These are phyloP conservation scores for Sepiola atlantica DNA, from an alignment of 2,888 invertebrate genomes.

Conservation along the genomic window DNA sequence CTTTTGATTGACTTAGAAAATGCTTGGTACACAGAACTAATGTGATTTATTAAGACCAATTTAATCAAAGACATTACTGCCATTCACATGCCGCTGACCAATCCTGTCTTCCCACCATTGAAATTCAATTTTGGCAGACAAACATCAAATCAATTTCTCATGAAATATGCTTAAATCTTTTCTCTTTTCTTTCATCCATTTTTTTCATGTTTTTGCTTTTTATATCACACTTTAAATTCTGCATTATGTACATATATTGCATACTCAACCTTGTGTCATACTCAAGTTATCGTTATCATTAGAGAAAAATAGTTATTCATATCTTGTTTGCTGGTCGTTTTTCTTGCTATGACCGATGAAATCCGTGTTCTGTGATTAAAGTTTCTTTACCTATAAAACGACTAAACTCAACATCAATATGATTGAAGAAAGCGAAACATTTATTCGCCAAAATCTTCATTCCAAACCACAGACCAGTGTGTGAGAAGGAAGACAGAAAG, in stretches of 20 bases:
- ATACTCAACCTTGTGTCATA: too few relatives aligned
- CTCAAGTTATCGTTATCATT: too few relatives aligned
- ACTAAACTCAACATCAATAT: too few relatives aligned
- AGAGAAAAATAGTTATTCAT: too few relatives aligned
- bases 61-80: background rate
- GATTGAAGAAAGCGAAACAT: too few relatives aligned
- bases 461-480: too few relatives aligned
- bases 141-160: slow-evolving; percentile 8
- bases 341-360: too few relatives aligned
- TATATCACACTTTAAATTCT: background rate
- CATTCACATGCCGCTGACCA: background rate
- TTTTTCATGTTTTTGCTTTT: background rate
- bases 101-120: background rate
- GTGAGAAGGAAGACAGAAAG: too few relatives aligned
- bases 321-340: too few relatives aligned
- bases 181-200: background rate
- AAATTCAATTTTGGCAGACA: slow-evolving; percentile 21
- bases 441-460: too few relatives aligned
- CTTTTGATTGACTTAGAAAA: slow-evolving; percentile 21
- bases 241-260: background rate
- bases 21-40: slow-evolving; percentile 9
- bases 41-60: slow-evolving; percentile 21
- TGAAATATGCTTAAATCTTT: background rate
- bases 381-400: too few relatives aligned
- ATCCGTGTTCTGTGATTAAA: too few relatives aligned